Base-by-base conservation (phyloP, 2,797 vertebrate species). In the Gallinago stenura region DNA sequence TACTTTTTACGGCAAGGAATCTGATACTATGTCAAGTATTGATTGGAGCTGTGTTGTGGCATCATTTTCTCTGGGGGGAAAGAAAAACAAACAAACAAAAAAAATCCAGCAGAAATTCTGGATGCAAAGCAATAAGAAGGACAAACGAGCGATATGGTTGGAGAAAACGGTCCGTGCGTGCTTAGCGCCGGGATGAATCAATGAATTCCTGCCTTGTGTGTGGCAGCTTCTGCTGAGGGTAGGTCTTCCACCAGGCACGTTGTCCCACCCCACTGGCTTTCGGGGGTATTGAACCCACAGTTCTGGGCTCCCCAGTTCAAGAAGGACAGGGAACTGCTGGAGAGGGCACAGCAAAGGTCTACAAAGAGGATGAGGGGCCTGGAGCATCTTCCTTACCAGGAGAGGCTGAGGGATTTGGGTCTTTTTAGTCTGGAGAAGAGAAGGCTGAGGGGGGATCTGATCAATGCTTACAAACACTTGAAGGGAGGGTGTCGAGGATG, bases 1-100 rank as follows among this genome's bases (percentile, higher is more conserved):
- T 68, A 90, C 76, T 96, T 95, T 97, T 97, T 96, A 94, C 95
- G 89, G 94, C 83, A 92, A 95, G 90, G 95, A 82, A 88, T 95
- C 95, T 76, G 96, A 97, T 98, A 88, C 96, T 94, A 41, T 96
- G 97, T 97, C 95, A 97, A 89, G 73, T 97, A 98, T 98, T 0
- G 82, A 98, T 97, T 95, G 94, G 75, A 97, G 62, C 89, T 78
- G 41, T 95, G 95, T 88, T 97, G 89, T 94, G 89, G 95, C 83
- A 97, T 97, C 81, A 69, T 95, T 97, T 98, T 97, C 21, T 31
- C 69, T 82, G 70, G 71, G 72, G 21, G 2, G 69, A 68, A 53
- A 53, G 16, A 24, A 48, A 48, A 48, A 48, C 21, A 48, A 24
- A 48, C 21, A 48, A 24, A 30, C 85, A 81, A 89, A 96, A 95